phyloP scores from a whole-genome alignment of 2,113 vertebrate genomes.

The Jaculus jaculus region DNA sequence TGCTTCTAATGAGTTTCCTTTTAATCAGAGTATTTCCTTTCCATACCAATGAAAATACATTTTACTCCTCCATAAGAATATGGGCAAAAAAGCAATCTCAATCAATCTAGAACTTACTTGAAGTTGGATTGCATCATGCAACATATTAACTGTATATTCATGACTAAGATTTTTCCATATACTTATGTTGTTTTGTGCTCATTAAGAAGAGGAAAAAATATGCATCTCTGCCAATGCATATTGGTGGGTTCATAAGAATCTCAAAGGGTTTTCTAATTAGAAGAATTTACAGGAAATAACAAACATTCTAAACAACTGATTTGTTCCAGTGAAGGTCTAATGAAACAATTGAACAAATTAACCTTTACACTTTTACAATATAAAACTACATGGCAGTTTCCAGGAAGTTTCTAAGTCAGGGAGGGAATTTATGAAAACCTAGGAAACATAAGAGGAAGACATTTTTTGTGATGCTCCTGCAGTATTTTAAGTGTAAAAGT shows the following conservation, averaged over 20 bases:
- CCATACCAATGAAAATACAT: background rate
- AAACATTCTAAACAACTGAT: slow-evolving; percentile 72
- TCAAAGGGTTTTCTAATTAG: slow-evolving; percentile 69
- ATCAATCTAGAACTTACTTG: slow-evolving; percentile 24
- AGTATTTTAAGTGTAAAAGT: slow-evolving; percentile 33
- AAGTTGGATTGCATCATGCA: background rate
- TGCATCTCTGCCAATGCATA: slow-evolving; percentile 31
- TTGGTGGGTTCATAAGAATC: slow-evolving; percentile 45
- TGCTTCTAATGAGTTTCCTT: slow-evolving; percentile 42
- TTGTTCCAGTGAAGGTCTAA: slow-evolving; percentile 62
- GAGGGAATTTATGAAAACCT: slow-evolving; percentile 35
- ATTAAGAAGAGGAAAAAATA: slow-evolving; percentile 8
- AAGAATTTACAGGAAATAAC: slow-evolving; percentile 72
- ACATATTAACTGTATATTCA: slow-evolving; percentile 40
- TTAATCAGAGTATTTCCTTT: background rate
- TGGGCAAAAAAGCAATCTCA: background rate
- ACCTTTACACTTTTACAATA: slow-evolving; percentile 57
- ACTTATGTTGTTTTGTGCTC: slow-evolving; percentile 24
- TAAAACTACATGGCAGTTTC: slow-evolving; percentile 50
- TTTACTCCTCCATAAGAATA: background rate
- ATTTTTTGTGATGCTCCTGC: slow-evolving; percentile 24
- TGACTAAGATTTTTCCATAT: slow-evolving; percentile 52
- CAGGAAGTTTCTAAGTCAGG: slow-evolving; percentile 65
- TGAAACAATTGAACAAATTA: slow-evolving; percentile 67
- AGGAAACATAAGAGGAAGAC: background rate